These are phyloP conservation scores for Lepilemur ruficaudatus DNA, from an alignment of 2,797 vertebrate species.

Conservation along the genomic window DNA sequence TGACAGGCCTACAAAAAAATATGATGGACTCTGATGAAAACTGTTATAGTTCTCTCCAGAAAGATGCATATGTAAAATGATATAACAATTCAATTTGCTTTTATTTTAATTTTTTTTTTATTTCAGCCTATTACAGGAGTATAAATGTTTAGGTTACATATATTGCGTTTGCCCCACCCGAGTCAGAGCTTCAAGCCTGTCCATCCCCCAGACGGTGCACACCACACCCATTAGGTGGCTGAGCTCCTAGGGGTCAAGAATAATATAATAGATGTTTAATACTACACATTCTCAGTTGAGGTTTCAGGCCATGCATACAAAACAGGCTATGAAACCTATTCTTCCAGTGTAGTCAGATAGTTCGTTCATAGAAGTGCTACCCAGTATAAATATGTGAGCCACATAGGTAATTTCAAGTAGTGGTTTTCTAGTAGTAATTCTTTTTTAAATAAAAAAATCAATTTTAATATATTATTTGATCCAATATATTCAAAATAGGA, in stretches of 20 bases:
- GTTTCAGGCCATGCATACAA: background rate
- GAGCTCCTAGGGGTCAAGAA: background rate
- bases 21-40: background rate
- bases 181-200: too few species aligned
- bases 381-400: background rate
- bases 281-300: background rate
- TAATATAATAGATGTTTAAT: background rate
- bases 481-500: background rate
- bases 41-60: background rate
- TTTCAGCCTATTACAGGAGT: too few species aligned
- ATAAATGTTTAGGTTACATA: too few species aligned
- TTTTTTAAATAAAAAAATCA: background rate
- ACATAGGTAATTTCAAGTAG: background rate
- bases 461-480: background rate
- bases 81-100: background rate
- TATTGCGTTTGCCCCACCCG: too few species aligned
- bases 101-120: background rate
- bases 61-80: background rate
- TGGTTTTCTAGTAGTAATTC: background rate
- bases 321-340: background rate
- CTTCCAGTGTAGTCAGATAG: background rate
- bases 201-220: too few species aligned
- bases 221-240: background rate
- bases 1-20: background rate
- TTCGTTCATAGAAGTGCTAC: background rate